Base-by-base conservation (phyloP, 2,113 vertebrate genomes). In the Nothoprocta pentlandii region DNA sequence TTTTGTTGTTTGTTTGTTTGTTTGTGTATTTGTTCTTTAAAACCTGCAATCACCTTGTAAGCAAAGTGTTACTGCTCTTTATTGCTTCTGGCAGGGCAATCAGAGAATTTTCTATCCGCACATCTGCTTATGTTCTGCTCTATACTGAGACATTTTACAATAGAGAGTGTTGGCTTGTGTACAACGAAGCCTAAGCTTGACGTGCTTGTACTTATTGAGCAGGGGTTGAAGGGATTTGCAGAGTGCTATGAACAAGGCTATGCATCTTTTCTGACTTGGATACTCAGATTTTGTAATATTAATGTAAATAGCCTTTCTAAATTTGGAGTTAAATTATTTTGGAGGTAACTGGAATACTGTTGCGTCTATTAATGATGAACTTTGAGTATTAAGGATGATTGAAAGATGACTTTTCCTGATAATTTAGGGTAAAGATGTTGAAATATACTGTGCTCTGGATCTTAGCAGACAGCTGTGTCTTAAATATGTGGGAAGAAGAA, bases 401-500 rank as follows among this genome's bases (percentile, higher is more conserved):
- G 46, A 94, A 96, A 97, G 85, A 97, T 97, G 78, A 93, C 79
- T 92, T 78, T 97, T 68, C 93, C 93, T 96, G 89, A 85, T 94
- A 87, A 95, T 93, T 93, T 69, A 90, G 95, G 97, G 95, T 96
- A 97, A 98, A 97, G 93, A 94, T 59, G 95, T 85, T 96, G 95
- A 98, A 94, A 93, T 97, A 34, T 96, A 85, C 59, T 97, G 79
- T 97, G 96, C 96, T 97, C 96, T 97, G 94, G 95, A 96, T 96
- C 94, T 97, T 94, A 96, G 96, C 90, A 96, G 93, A 97, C 89
- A 96, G 90, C 95, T 97, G 78, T 96, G 51, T 89, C 92, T 97
- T 96, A 98, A 97, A 95, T 97, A 86, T 97, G 78, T 97, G 96
- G 92, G 93, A 97, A 97, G 97, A 97, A 93, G 95, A 97, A 94